phyloP scores from a whole-genome alignment of 2,888 invertebrate genomes.

The Junonia oenone region DNA sequence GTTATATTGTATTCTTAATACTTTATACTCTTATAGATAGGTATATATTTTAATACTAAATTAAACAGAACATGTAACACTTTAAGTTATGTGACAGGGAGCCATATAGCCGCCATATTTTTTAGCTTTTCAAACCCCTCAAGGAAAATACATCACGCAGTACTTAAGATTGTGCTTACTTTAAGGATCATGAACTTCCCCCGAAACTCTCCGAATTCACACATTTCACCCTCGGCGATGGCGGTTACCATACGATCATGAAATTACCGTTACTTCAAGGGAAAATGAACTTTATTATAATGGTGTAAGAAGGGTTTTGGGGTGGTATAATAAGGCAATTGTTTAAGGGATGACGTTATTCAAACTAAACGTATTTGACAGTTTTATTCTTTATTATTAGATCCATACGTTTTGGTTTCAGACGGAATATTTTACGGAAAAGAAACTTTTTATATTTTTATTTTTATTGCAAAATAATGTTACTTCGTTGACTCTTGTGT shows the following conservation, averaged over 20 bases:
- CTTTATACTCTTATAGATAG: too few relatives aligned
- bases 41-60: neutral
- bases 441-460: neutral
- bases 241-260: constrained; percentile 31
- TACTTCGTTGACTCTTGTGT: too few relatives aligned
- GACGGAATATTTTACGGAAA: neutral
- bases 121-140: constrained; percentile 15
- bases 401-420: neutral
- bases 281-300: constrained; percentile 5
- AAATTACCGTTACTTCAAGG: constrained; percentile 9
- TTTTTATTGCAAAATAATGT: neutral
- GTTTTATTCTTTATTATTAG: constrained; percentile 60
- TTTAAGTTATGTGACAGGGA: neutral
- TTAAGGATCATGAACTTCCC: constrained; percentile 21
- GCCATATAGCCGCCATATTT: constrained; percentile 3
- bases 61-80: neutral
- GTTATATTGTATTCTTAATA: too few relatives aligned
- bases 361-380: constrained; percentile 65
- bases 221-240: constrained; percentile 19
- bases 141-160: constrained; percentile 22
- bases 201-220: constrained; percentile 20
- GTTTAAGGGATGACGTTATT: constrained; percentile 48
- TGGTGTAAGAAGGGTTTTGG: constrained; percentile 16
- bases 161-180: constrained; percentile 24
- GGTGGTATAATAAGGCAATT: constrained; percentile 13